These are phyloP conservation scores for Turritopsis dohrnii DNA, from an alignment of 30 jellyfish, hydroid and myxozoan genomes.

Conservation along the genomic window DNA sequence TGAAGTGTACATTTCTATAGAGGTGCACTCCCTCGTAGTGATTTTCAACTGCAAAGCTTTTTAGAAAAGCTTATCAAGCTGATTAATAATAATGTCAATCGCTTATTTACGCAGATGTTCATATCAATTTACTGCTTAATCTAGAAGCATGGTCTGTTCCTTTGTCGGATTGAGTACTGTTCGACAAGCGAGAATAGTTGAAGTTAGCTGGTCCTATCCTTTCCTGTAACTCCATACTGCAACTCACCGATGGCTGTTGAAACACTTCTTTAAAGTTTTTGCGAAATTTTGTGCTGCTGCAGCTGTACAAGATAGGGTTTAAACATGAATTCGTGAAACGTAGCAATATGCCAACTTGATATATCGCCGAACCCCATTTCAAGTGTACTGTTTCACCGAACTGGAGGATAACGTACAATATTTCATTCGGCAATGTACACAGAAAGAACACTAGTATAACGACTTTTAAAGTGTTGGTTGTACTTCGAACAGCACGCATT, in stretches of 20 bases:
- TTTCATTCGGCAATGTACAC: conserved; percentile 64
- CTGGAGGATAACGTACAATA: conserved; percentile 44
- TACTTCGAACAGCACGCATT: not conserved
- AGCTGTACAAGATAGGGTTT: conserved; percentile 75
- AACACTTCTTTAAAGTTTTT: conserved; percentile 1
- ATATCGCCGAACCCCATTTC: conserved; percentile 57
- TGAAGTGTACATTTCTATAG: no score
- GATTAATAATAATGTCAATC: no score
- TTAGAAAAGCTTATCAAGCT: no score
- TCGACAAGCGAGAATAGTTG: conserved; percentile 2
- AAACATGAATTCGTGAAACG: conserved; percentile 61
- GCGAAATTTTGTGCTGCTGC: conserved; percentile 61
- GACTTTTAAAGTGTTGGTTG: conserved; percentile 44
- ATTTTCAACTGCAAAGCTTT: no score
- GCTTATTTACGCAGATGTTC: no score
- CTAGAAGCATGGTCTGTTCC: not conserved
- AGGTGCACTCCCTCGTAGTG: no score
- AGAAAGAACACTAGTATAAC: conserved; percentile 52
- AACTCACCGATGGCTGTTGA: not conserved
- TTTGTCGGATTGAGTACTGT: not conserved
- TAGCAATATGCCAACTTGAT: conserved; percentile 48
- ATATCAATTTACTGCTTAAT: not conserved
- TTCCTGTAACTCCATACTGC: not conserved
- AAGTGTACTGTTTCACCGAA: not conserved
- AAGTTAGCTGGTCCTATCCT: not conserved